Evolutionary conservation across 2,113 vertebrate species (phyloP).

Genomic region (Pteropus alecto): DNA sequence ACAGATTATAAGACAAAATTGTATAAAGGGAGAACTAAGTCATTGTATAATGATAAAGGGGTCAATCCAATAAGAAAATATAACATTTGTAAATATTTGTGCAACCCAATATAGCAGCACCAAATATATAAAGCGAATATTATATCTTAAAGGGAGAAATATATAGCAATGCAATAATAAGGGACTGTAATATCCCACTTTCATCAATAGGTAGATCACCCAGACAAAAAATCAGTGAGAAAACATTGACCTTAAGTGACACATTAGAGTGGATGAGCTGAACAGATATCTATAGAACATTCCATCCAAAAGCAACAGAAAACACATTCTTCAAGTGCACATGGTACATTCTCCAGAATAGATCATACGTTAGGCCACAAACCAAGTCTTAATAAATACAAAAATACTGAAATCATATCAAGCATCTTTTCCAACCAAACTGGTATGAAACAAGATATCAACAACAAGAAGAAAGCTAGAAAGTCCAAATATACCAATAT

Average conservation of each 20-base stretch:
- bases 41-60: not conserved
- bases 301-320: not conserved
- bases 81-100: not conserved
- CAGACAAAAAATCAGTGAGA: too few relatives aligned
- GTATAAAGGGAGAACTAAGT: not conserved
- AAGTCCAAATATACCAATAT: not conserved
- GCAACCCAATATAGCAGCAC: not conserved
- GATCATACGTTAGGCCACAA: not conserved
- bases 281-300: not conserved
- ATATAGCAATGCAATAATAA: not conserved
- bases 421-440: not conserved
- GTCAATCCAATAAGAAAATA: not conserved
- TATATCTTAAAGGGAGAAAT: not conserved
- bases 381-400: not conserved
- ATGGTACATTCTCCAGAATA: not conserved
- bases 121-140: not conserved
- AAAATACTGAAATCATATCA: not conserved
- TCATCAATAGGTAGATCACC: not conserved
- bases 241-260: too few relatives aligned
- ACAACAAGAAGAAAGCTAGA: not conserved
- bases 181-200: not conserved
- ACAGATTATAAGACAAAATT: not conserved
- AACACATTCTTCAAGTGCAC: not conserved
- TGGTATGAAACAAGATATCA: not conserved
- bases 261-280: too few relatives aligned